These are phyloP conservation scores for Cynoglossus semilaevis DNA, from an alignment of 2,113 vertebrate species.

Conservation along the genomic window DNA sequence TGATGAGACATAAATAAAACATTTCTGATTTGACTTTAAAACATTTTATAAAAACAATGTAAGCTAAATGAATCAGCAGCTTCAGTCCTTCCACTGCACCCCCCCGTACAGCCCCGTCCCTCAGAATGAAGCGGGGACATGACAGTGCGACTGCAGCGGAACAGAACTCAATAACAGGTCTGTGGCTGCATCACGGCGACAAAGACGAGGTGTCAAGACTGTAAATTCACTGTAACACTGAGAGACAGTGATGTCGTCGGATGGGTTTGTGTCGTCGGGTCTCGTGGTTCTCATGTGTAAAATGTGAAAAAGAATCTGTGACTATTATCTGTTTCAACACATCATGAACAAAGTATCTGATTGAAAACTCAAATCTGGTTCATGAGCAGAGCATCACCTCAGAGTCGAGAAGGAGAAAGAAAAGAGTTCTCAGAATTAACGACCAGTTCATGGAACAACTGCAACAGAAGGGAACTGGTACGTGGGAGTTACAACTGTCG, in stretches of 20 bases:
- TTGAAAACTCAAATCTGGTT: too few species aligned
- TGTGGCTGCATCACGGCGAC: constrained; percentile 22
- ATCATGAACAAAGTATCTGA: too few species aligned
- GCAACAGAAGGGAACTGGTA: too few species aligned
- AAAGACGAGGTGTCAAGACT: constrained; percentile 48
- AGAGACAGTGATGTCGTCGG: constrained; percentile 23
- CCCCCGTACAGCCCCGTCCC: constrained; percentile 3
- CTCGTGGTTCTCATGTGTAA: not conserved
- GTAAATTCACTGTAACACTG: constrained; percentile 63
- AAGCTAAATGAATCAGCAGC: not conserved
- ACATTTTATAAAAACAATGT: too few species aligned
- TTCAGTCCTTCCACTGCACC: not conserved
- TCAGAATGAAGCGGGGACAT: constrained; percentile 67
- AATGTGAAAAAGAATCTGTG: not conserved
- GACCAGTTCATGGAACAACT: too few species aligned
- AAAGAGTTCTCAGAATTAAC: too few species aligned
- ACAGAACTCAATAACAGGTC: constrained; percentile 69
- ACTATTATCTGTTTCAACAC: too few species aligned
- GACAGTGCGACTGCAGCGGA: constrained; percentile 61
- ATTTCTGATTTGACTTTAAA: too few species aligned
- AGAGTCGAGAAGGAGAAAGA: too few species aligned
- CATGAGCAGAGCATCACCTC: too few species aligned
- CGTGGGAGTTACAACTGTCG: too few species aligned
- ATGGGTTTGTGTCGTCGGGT: not conserved
- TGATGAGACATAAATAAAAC: too few species aligned